Base-by-base conservation (phyloP, 2,113 vertebrate species). In the Nasalis larvatus region DNA sequence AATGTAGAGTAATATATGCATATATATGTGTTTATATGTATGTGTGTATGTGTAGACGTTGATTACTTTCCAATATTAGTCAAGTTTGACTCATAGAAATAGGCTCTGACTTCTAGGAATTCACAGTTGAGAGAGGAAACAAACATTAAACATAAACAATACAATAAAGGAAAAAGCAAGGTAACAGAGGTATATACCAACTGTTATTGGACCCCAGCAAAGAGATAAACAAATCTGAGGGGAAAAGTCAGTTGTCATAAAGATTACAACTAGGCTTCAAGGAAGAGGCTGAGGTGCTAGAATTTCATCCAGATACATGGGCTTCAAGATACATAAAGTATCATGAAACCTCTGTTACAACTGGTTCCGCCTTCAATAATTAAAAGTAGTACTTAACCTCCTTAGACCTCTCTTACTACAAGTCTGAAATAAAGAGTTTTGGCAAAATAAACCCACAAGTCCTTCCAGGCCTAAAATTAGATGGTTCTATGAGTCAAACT, bases 391-490 rank as follows among this genome's bases (percentile, higher is more conserved):
- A 94, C 37, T 66, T 69, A 90, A 95, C 32, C 32, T 93, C 49
- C 87, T 82, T 58, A 78, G 45, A 42, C 1, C 14, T 96, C n/a
- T 96, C 71, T 86, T 47, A 82, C 73, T 40, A 81, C 23, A 88
- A 89, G 21, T 86, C 63, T 91, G 88, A 97, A 97, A 77, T 82
- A 35, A 73, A 97, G 68, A 8, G 30, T 81, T 96, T 86, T 71
- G 23, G 66, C 54, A 87, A 93, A 42, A 91, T 84, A 76, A 86
- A 93, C 25, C 42, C 10, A 0, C 77, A 96, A 89, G 42, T 95
- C 52, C n/a, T 94, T 83, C 45, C 30, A 92, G 56, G 58, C 95
- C 87, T 86, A 97, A 93, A 93, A 82, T 76, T 23, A 86, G 20
- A 71, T 47, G 49, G 80, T 58, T 95, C 68, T 85, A 49, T 74